These are phyloP conservation scores for Sitta carolinensis DNA, from an alignment of 2,797 vertebrate genomes.

Conservation along the genomic window DNA sequence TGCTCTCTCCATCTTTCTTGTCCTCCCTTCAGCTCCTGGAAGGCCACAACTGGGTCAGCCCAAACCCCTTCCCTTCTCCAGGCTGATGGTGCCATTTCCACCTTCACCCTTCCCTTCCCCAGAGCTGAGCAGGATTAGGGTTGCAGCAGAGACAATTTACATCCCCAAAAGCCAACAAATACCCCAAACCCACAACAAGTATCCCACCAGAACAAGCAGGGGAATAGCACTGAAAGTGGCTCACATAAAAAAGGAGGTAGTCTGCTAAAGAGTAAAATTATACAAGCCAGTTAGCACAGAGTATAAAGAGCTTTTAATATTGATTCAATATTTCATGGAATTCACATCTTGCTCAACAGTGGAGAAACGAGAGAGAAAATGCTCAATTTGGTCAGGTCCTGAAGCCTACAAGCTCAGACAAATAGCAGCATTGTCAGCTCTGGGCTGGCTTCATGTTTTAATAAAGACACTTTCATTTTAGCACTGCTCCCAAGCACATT, in stretches of 20 bases:
- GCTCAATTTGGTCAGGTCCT: background rate
- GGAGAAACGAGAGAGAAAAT: background rate
- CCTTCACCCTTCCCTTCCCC: background rate
- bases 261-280: conserved; percentile 49
- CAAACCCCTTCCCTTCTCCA: background rate
- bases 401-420: background rate
- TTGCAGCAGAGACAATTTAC: background rate
- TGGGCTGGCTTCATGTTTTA: conserved; percentile 25
- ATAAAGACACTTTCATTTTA: background rate
- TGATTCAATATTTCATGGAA: conserved; percentile 62
- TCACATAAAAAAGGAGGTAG: background rate
- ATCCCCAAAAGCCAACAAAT: background rate
- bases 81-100: background rate
- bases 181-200: background rate
- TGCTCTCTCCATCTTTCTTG: background rate
- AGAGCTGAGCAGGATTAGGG: background rate
- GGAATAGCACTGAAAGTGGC: background rate
- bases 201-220: background rate
- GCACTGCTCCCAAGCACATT: background rate
- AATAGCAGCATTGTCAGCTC: background rate
- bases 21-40: background rate
- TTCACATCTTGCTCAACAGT: conserved; percentile 9
- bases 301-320: conserved; percentile 58
- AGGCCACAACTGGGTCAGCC: background rate
- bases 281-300: conserved; percentile 26